phyloP scores from a whole-genome alignment of 2,888 invertebrate genomes.

The Acholoe squamosa region DNA sequence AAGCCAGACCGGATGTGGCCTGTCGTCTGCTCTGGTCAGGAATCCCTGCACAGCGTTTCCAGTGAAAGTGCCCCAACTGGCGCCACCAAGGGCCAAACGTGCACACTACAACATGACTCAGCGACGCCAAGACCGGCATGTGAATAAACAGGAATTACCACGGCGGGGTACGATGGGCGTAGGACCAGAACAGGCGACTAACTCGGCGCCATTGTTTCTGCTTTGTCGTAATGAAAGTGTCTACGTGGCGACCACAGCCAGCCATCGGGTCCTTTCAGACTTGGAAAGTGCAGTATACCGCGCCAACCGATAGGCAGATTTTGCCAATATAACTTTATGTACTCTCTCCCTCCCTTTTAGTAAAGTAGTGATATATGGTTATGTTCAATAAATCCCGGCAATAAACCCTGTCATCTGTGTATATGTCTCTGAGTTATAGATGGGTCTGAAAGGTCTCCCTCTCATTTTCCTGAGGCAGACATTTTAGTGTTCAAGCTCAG shows the following conservation, averaged over 20 bases:
- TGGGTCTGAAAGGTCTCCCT: too few species aligned
- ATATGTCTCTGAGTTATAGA: too few species aligned
- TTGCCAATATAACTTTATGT: too few species aligned
- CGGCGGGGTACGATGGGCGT: background rate
- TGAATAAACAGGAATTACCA: constrained; percentile 54
- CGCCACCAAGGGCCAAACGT: constrained; percentile 37
- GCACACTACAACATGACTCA: constrained; percentile 32
- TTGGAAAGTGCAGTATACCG: background rate
- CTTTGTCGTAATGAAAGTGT: constrained; percentile 38
- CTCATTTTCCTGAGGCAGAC: too few species aligned
- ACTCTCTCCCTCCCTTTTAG: too few species aligned
- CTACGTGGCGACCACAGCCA: background rate
- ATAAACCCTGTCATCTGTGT: too few species aligned
- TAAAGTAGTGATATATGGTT: too few species aligned
- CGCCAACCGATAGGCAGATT: background rate
- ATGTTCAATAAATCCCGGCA: too few species aligned
- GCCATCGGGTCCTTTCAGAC: background rate
- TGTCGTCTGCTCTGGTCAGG: constrained; percentile 15
- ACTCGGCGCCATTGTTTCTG: constrained; percentile 40
- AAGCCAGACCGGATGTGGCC: constrained; percentile 5
- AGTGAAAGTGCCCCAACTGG: constrained; percentile 20
- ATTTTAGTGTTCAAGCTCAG: too few species aligned
- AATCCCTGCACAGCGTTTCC: background rate
- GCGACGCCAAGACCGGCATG: constrained; percentile 30
- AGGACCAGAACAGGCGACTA: background rate